Evolutionary conservation across 1,140 invertebrate genomes (phyloP), one percentile per base, ranked within the genome.

Genomic region (Radopholus similis): DNA sequence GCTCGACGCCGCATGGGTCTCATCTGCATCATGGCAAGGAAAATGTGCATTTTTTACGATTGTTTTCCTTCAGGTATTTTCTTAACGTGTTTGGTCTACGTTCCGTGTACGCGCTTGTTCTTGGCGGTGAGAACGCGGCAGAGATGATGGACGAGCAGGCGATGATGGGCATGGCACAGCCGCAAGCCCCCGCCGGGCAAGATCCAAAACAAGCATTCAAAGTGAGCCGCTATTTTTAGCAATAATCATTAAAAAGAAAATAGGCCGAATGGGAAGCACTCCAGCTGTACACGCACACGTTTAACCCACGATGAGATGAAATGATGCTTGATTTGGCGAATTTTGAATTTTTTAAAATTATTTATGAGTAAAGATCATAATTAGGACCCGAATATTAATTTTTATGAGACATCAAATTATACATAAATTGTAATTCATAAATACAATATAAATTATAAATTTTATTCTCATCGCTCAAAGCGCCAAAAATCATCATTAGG

Each of bases 121-220:
- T 99, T 18, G 96, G 96, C 51, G 94, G 97, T 85, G 97, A 97
- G 83, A 99, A 98, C 88, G 91, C 67, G 13, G 77, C 80, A 23
- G 79, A 79, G 53, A 63, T 65, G 23, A 81, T 80, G 68, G 74
- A 75, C 18, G 76, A 75, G 60, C 76, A 78, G 54, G 42, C 57
- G 15, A 62, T 62, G 58, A 35, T 62, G 18, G 57, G 57, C 28
- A 60, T 60, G 58, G 58, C 58, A 44, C 58, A 62, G 8, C 58
- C 58, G 32, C 58, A 62, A 28, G 42, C 40, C 49, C 32, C 58
- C 32, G 9, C 28, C 8, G 58, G 58, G 3, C 58, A 62, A 26
- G 95, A 99, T 86, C 93, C 95, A 4, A 95, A 95, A 85, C 92
- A 92, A 53, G 95, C 95, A 1, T 98, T 98, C 82, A 99, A 98